Percentiles rank a stretch among this genome's conserved stretches.
These are phyloP conservation scores for Asbolus verrucosus DNA, from an alignment of 1,140 invertebrate genomes.

Conservation along the genomic window DNA sequence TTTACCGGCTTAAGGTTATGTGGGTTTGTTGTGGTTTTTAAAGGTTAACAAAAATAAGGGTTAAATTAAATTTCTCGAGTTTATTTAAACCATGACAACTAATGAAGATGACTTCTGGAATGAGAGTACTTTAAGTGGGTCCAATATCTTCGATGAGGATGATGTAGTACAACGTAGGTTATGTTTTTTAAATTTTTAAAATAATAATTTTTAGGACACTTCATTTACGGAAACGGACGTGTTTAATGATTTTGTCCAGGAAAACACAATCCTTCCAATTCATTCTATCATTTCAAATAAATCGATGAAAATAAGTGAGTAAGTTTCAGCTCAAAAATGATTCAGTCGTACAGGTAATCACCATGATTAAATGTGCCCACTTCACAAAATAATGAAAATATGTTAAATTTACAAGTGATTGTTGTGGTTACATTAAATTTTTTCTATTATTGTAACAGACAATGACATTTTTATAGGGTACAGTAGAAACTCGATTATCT, in stretches of 20 bases:
- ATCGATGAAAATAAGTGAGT: conserved; percentile 55
- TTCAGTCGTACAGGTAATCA: too few relatives aligned
- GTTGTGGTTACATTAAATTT: too few relatives aligned
- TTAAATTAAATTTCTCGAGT: not conserved
- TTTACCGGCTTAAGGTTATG: too few relatives aligned
- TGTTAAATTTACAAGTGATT: too few relatives aligned
- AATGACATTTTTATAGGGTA: too few relatives aligned
- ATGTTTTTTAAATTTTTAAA: conserved; percentile 11
- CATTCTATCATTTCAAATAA: conserved; percentile 59
- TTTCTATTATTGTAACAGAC: too few relatives aligned
- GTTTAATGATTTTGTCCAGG: conserved; percentile 48
- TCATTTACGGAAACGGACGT: conserved; percentile 13
- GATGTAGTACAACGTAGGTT: conserved; percentile 47
- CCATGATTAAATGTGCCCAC: too few relatives aligned
- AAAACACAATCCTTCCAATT: conserved; percentile 53
- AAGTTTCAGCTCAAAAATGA: too few relatives aligned
- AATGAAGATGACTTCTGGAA: conserved; percentile 61
- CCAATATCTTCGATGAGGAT: conserved; percentile 61
- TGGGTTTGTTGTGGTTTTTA: too few relatives aligned
- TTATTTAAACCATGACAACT: not conserved
- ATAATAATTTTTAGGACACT: conserved; percentile 47
- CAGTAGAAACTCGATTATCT: too few relatives aligned
- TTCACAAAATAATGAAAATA: too few relatives aligned
- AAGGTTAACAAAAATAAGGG: too few relatives aligned
- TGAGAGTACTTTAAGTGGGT: conserved; percentile 55